Conservation (phyloP, 2,888 invertebrate species). For the Agrochola lota region DNA sequence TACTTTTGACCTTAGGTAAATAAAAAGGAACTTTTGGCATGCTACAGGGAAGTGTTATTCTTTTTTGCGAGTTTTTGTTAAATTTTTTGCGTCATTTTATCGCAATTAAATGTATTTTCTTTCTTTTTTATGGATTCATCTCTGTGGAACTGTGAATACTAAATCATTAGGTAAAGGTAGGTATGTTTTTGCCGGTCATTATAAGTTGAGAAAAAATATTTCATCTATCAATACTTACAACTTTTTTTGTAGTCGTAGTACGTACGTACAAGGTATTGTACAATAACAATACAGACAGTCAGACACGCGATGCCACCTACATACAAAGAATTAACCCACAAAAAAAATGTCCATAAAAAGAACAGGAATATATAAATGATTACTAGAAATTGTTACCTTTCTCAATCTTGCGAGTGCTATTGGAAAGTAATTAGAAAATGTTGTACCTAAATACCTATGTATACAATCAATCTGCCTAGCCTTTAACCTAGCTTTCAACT, state of each 20-base stretch:
- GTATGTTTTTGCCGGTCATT: slow-evolving; percentile 1
- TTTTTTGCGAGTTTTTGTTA: too few relatives aligned
- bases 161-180: neutral
- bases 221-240: slow-evolving; percentile 6
- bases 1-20: too few relatives aligned
- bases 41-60: neutral
- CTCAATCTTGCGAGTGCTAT: neutral
- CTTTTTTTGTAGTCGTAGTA: slow-evolving; percentile 15
- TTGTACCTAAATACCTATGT: neutral
- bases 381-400: neutral
- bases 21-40: neutral
- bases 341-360: neutral
- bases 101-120: neutral
- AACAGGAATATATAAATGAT: neutral
- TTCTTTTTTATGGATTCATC: neutral
- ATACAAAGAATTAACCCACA: neutral
- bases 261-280: neutral
- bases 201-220: slow-evolving; percentile 5
- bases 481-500: too few relatives aligned
- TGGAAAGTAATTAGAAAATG: neutral
- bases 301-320: slow-evolving; percentile 8
- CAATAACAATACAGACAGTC: neutral
- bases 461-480: too few relatives aligned
- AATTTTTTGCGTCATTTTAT: too few relatives aligned
- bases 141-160: neutral